These are phyloP conservation scores for Epistrophe eligans DNA, from an alignment of 2,888 invertebrate genomes.

Conservation along the genomic window DNA sequence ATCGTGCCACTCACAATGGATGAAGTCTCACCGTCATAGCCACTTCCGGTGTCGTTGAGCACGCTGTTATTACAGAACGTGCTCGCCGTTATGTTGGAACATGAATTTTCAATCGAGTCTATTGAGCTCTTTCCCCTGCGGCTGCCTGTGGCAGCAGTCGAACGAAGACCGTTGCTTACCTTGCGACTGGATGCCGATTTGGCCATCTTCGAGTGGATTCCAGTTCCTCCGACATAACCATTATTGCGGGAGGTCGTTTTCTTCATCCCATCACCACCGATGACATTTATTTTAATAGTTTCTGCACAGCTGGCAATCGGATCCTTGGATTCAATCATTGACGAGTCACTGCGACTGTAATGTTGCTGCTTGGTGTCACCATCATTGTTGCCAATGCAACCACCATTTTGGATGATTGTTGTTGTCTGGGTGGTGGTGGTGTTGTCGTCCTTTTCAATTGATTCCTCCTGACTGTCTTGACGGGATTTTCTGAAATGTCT, in stretches of 20 bases:
- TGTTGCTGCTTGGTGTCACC: conserved; percentile 40
- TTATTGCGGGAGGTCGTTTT: conserved; percentile 35
- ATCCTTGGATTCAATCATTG: conserved; percentile 55
- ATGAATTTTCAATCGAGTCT: conserved; percentile 81
- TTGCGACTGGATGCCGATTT: conserved; percentile 55
- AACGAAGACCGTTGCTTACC: conserved; percentile 57
- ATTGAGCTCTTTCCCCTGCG: conserved; percentile 77
- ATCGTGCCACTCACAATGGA: conserved; percentile 83
- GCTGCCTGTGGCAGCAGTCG: background rate
- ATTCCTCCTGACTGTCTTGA: conserved; percentile 82
- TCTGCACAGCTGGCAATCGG: conserved; percentile 78
- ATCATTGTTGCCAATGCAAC: conserved; percentile 34
- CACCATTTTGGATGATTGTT: conserved; percentile 77
- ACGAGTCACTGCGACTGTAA: conserved; percentile 69
- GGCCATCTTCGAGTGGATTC: conserved; percentile 45
- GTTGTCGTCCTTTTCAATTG: conserved; percentile 82
- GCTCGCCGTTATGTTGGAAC: conserved; percentile 82
- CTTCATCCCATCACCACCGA: conserved; percentile 77
- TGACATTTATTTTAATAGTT: conserved; percentile 82
- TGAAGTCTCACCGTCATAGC: conserved; percentile 82
- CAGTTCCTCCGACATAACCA: conserved; percentile 24
- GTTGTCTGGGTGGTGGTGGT: conserved; percentile 81
- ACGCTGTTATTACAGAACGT: conserved; percentile 81
- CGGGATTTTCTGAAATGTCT: conserved; percentile 83
- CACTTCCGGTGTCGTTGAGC: conserved; percentile 80